Evolutionary conservation across 2,888 invertebrate genomes (phyloP).

Genomic region (Drosophila mimetica): DNA sequence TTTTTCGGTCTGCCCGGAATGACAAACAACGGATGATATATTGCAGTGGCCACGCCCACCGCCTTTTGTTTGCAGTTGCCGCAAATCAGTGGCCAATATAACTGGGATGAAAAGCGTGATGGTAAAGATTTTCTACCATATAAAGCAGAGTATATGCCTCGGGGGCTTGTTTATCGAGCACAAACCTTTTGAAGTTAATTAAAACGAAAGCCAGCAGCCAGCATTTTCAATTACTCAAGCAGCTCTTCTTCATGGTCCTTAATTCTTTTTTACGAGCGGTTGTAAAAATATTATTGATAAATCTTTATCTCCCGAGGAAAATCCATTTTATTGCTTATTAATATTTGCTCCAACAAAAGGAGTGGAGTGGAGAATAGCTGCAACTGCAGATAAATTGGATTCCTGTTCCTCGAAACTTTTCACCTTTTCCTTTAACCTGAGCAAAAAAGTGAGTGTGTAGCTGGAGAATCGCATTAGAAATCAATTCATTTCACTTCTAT

Average conservation of each 20-base stretch:
- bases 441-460: neutral
- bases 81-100: constrained; percentile 77
- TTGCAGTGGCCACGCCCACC: constrained; percentile 56
- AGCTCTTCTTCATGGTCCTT: constrained; percentile 14
- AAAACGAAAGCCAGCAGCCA: constrained; percentile 52
- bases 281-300: constrained; percentile 64
- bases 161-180: constrained; percentile 50
- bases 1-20: constrained; percentile 21
- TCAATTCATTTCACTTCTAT: constrained; percentile 74
- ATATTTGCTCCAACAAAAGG: constrained; percentile 18
- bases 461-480: constrained; percentile 63
- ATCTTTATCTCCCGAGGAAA: constrained; percentile 15
- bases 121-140: neutral
- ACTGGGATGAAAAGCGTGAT: constrained; percentile 19
- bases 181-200: constrained; percentile 73
- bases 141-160: neutral
- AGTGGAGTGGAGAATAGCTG: constrained; percentile 33
- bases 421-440: constrained; percentile 16
- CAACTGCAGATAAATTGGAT: constrained; percentile 60
- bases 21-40: constrained; percentile 61
- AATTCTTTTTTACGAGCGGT: constrained; percentile 38
- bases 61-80: constrained; percentile 69
- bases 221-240: constrained; percentile 61
- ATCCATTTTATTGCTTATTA: constrained; percentile 64
- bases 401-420: constrained; percentile 38